Base-by-base conservation (phyloP, 2,113 vertebrate genomes). In the Passer domesticus region DNA sequence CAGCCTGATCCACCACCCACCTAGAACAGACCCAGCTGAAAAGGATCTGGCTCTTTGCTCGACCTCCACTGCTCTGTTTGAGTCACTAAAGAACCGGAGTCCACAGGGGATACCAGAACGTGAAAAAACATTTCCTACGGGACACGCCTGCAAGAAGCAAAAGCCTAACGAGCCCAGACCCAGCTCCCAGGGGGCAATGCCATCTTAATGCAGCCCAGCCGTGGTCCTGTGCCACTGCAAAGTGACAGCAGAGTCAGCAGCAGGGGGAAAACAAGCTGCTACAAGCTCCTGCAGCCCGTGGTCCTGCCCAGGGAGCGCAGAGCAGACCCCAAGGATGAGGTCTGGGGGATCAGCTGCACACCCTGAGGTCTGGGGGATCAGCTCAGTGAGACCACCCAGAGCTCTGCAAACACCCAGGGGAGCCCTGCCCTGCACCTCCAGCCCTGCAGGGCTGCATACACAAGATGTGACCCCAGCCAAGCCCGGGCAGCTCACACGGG, bases 231-330 rank as follows among this genome's bases (percentile, higher is more conserved):
- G 52, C 72, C 77, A 17, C 91, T 0, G 4, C 25, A 35, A 77
- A 93, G 89, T 37, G 95, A 92, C 96, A 94, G 90, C 64, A 66
- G 37, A 74, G 59, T 12, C 67, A 69, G 90, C 86, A 70, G 89
- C 82, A 37, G 22, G 7, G 46, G 69, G 35, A 55, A 27, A 59
- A 50, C 75, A 89, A 92, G 77, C 49, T 11, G 72, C 83, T 60
- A 24, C 72, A 9, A 92, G 94, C 87, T 80, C 60, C 92, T 86
- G 62, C 90, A 67, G 43, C 87, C 81, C 77, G 17, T 0, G 76
- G 44, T 30, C 8, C 63, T 64, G 60, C 86, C 8, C 46, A 37
- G 84, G 27, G 27, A 43, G 69, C 3, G 1, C 41, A 41, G 70
- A 4, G 60, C 7, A 18, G 27, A 88, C 80, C 70, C 70, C 70